Conservation (phyloP, 1,140 invertebrate species). For the Hyles euphorbiae region DNA sequence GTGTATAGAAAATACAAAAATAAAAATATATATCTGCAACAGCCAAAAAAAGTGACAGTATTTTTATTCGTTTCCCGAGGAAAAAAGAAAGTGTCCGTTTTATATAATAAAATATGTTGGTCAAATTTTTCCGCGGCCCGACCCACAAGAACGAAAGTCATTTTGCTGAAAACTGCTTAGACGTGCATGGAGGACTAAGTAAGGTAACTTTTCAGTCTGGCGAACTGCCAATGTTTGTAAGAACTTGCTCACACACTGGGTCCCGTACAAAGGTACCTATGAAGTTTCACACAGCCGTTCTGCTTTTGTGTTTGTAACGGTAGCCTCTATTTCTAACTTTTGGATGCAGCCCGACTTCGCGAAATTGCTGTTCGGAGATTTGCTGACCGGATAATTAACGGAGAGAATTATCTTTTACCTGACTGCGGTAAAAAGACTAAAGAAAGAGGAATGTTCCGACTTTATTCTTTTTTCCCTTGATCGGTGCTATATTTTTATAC, state of each 20-base stretch:
- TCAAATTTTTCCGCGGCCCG: slow-evolving; percentile 13
- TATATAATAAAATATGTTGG: slow-evolving; percentile 16
- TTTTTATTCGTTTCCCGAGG: not conserved
- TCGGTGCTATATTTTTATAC: too few species aligned
- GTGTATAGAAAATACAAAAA: too few species aligned
- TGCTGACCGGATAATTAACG: not conserved
- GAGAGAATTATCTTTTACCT: too few species aligned
- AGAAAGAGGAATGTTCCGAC: too few species aligned
- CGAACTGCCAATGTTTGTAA: slow-evolving; percentile 36
- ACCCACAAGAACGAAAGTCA: slow-evolving; percentile 23
- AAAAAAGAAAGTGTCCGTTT: not conserved
- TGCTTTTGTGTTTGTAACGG: slow-evolving; percentile 16
- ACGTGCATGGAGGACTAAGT: slow-evolving; percentile 29
- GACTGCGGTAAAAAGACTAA: too few species aligned
- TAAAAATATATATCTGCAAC: too few species aligned
- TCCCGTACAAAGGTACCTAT: slow-evolving; percentile 29
- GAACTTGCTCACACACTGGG: slow-evolving; percentile 22
- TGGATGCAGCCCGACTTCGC: not conserved
- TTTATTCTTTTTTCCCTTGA: too few species aligned
- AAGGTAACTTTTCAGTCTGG: slow-evolving; percentile 35
- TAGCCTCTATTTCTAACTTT: not conserved
- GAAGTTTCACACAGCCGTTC: slow-evolving; percentile 29
- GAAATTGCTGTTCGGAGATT: not conserved
- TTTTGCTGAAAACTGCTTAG: slow-evolving; percentile 33
- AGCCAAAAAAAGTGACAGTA: not conserved